Evolutionary conservation across 2,888 invertebrate species (phyloP).

Genomic region (Sinohyriopsis cumingii): DNA sequence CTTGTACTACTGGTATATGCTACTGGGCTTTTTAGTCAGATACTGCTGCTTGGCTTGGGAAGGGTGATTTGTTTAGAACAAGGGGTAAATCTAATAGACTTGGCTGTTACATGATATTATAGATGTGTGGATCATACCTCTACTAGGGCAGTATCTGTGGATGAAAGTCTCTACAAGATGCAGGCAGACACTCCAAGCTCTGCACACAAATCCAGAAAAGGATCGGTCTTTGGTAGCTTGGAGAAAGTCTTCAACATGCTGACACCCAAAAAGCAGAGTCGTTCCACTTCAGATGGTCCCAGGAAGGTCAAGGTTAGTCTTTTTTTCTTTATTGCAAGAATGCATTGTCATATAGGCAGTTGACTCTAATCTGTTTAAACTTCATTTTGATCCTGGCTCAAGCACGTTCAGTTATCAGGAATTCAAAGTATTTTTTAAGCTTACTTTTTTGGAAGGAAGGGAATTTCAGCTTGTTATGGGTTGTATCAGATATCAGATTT

Average conservation of each 20-base stretch:
- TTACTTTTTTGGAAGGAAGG: too few species aligned
- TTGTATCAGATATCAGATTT: too few species aligned
- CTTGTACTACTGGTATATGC: too few species aligned
- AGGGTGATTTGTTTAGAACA: neutral
- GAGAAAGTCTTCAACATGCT: constrained; percentile 82
- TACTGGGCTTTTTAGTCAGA: too few species aligned
- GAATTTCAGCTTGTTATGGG: too few species aligned
- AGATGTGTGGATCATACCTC: constrained; percentile 26
- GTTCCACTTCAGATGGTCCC: constrained; percentile 62
- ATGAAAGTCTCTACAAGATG: constrained; percentile 65
- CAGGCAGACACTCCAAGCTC: constrained; percentile 55
- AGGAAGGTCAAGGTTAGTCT: constrained; percentile 70
- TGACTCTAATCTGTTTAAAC: neutral
- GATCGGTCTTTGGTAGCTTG: constrained; percentile 79
- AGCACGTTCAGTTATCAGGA: neutral
- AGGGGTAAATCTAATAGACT: constrained; percentile 31
- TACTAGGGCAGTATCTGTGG: constrained; percentile 67
- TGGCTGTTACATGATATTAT: constrained; percentile 25
- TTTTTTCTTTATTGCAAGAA: too few species aligned
- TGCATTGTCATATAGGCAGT: neutral
- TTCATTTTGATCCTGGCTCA: too few species aligned
- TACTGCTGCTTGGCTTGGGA: too few species aligned
- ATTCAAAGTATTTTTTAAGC: too few species aligned
- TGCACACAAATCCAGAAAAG: constrained; percentile 71
- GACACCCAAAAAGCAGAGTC: constrained; percentile 77